A percentile compares a stretch with the other conserved stretches of the same genome.
These are phyloP conservation scores for Lutraria rhynchaena DNA, from an alignment of 1,140 invertebrate genomes.

Conservation along the genomic window DNA sequence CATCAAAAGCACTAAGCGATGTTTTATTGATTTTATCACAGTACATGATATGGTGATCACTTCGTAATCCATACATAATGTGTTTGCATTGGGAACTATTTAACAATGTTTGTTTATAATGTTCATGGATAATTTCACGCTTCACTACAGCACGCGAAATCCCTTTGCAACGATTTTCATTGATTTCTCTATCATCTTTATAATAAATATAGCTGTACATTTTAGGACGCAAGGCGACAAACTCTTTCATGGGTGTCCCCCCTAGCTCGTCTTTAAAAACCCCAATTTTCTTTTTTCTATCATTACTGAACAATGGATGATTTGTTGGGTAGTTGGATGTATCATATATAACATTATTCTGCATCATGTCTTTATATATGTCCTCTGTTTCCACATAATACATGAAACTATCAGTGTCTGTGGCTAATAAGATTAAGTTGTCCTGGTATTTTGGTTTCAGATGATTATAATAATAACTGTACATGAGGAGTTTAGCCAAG, in stretches of 20 bases:
- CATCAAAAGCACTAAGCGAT: slow-evolving; percentile 21
- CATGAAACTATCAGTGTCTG: slow-evolving; percentile 82
- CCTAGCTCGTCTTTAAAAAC: slow-evolving; percentile 31
- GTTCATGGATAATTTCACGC: background rate
- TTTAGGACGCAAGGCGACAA: slow-evolving; percentile 37
- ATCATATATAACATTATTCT: slow-evolving; percentile 7
- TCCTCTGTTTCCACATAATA: slow-evolving; percentile 76
- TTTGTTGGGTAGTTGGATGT: slow-evolving; percentile 14
- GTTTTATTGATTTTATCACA: slow-evolving; percentile 36
- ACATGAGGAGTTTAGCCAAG: slow-evolving; percentile 59
- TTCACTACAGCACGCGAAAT: background rate
- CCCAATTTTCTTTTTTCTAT: slow-evolving; percentile 24
- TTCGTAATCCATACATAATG: slow-evolving; percentile 12
- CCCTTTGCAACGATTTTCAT: slow-evolving; percentile 1
- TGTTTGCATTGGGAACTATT: background rate
- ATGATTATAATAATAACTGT: slow-evolving; percentile 72
- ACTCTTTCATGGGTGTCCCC: slow-evolving; percentile 24
- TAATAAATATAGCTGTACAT: slow-evolving; percentile 12
- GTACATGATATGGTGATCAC: slow-evolving; percentile 28
- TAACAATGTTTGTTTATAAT: slow-evolving; percentile 29
- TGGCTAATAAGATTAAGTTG: too few relatives aligned
- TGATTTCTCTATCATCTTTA: too few relatives aligned
- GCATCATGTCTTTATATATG: slow-evolving; percentile 9
- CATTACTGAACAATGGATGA: slow-evolving; percentile 7
- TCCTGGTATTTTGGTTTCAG: slow-evolving; percentile 67